A percentile compares a stretch with the other conserved stretches of the same genome.
Evolutionary conservation across 1,140 invertebrate species (phyloP).

Genomic region (Bombus sylvicola): DNA sequence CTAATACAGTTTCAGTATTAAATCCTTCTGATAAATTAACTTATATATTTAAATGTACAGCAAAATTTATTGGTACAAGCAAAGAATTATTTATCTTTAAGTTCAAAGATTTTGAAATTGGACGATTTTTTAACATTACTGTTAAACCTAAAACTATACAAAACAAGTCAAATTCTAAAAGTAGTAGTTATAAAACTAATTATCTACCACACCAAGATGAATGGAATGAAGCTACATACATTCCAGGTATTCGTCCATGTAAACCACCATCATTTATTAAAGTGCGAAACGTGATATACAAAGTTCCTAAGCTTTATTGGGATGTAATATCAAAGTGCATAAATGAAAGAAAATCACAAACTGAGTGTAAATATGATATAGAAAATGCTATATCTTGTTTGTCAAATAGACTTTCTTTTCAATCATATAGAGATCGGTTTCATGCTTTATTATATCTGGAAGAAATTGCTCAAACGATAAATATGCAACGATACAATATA

Average conservation of each 20-base stretch:
- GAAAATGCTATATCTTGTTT: conserved; percentile 81
- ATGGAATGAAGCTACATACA: conserved; percentile 73
- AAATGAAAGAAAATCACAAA: conserved; percentile 75
- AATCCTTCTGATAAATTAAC: conserved; percentile 70
- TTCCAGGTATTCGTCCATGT: conserved; percentile 85
- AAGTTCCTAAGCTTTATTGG: conserved; percentile 85
- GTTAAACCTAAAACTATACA: conserved; percentile 74
- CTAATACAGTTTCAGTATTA: conserved; percentile 67
- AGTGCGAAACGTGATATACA: conserved; percentile 82
- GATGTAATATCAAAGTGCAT: conserved; percentile 79
- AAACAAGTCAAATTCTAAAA: neutral
- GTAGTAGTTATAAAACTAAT: conserved; percentile 72
- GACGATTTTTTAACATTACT: conserved; percentile 82
- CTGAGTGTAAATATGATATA: conserved; percentile 76
- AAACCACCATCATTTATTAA: conserved; percentile 84
- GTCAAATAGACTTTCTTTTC: conserved; percentile 79
- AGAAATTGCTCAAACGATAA: conserved; percentile 53
- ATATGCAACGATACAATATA: conserved; percentile 87
- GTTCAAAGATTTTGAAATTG: conserved; percentile 85
- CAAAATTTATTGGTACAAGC: conserved; percentile 84
- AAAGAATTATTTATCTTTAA: conserved; percentile 84
- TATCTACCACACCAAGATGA: conserved; percentile 75
- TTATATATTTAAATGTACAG: conserved; percentile 80
- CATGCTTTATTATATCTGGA: conserved; percentile 86
- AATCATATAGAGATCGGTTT: conserved; percentile 87